Evolutionary conservation across 2,797 vertebrate genomes (phyloP).

Genomic region (Notamacropus eugenii): DNA sequence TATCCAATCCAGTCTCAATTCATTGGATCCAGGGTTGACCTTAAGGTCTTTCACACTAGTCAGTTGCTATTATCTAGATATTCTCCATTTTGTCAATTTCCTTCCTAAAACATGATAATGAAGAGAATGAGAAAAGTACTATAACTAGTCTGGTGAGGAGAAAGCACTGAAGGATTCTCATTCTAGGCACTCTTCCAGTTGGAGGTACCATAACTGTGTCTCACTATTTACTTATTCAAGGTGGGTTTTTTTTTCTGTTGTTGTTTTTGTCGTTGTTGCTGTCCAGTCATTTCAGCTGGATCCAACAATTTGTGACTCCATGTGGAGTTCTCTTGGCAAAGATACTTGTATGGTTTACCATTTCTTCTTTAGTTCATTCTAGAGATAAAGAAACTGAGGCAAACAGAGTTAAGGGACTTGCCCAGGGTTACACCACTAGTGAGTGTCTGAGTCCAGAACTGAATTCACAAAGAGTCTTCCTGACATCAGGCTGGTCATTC

Average conservation of each 20-base stretch:
- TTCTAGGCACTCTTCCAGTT: background rate
- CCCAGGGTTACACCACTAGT: background rate
- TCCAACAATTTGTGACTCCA: background rate
- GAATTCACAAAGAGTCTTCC: background rate
- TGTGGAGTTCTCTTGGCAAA: background rate
- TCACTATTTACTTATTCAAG: background rate
- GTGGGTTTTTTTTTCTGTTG: too few species aligned
- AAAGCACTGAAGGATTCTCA: background rate
- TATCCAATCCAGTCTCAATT: background rate
- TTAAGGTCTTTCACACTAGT: background rate
- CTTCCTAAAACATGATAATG: background rate
- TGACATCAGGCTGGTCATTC: background rate
- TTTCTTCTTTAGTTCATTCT: background rate
- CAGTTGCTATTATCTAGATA: background rate
- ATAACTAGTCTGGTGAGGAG: background rate
- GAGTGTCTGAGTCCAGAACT: background rate
- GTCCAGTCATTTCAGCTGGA: background rate
- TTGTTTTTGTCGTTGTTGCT: background rate
- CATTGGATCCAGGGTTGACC: too few species aligned
- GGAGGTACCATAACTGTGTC: background rate
- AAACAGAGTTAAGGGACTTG: background rate
- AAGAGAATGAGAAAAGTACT: background rate
- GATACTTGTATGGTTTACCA: background rate
- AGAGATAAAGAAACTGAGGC: background rate
- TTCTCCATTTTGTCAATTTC: background rate